Evolutionary conservation across 2,888 invertebrate species (phyloP).

Genomic region (Zhengitettix transpicula): DNA sequence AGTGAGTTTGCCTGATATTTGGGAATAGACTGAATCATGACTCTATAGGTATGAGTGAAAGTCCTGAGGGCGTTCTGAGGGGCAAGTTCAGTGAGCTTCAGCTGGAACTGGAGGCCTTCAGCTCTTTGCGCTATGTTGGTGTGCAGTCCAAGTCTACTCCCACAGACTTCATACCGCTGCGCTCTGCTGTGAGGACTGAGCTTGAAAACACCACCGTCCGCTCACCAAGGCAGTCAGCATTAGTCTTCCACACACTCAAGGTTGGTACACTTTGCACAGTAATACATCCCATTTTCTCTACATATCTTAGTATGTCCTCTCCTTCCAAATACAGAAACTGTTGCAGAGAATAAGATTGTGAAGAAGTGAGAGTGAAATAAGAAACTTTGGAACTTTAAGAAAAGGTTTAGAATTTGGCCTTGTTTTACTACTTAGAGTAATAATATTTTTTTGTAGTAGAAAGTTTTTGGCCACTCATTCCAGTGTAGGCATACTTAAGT

Average conservation of each 20-base stretch:
- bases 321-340: no score
- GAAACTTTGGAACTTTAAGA: no score
- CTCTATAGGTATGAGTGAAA: constrained; percentile 24
- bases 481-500: no score
- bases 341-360: no score
- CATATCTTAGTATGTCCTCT: no score
- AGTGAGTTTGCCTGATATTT: neutral
- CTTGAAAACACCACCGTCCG: constrained; percentile 52
- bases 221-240: constrained; percentile 45
- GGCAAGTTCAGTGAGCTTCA: constrained; percentile 42
- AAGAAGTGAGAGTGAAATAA: no score
- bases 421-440: no score
- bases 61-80: constrained; percentile 43
- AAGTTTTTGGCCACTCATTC: no score
- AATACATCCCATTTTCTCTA: no score
- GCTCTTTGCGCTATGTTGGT: constrained; percentile 52
- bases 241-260: constrained; percentile 50
- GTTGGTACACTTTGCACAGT: constrained; percentile 21
- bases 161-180: constrained; percentile 44
- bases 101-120: constrained; percentile 51
- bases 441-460: no score
- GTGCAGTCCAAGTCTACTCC: constrained; percentile 31
- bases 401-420: no score
- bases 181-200: constrained; percentile 38
- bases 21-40: constrained; percentile 3